Conservation (phyloP, 2,797 vertebrate genomes). For the Thripadectes ignobilis region DNA sequence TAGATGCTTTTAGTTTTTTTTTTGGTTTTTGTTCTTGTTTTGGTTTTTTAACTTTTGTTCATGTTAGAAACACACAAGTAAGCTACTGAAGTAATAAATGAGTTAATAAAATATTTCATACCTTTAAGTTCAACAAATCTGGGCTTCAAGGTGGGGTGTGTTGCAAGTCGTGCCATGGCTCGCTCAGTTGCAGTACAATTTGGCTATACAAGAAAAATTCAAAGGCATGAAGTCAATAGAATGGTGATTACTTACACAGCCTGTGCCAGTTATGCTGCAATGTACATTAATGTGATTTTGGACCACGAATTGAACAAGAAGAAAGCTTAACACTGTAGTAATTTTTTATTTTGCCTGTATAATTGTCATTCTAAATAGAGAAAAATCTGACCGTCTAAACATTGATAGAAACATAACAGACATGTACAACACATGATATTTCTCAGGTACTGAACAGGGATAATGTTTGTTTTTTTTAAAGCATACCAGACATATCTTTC, state of each 20-base stretch:
- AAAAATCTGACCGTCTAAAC: background rate
- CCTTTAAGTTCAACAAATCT: conserved; percentile 86
- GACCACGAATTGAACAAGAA: background rate
- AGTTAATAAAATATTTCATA: conserved; percentile 29
- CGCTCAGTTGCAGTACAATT: conserved; percentile 81
- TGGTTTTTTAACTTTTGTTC: background rate
- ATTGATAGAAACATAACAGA: rapidly evolving
- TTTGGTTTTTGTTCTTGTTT: background rate
- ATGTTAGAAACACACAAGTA: background rate
- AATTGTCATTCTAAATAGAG: background rate
- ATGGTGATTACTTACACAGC: background rate
- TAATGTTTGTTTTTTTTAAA: background rate
- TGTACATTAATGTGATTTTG: background rate
- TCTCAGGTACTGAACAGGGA: background rate
- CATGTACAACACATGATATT: background rate
- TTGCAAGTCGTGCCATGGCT: conserved; percentile 86
- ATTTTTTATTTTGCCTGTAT: background rate
- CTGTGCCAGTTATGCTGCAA: background rate
- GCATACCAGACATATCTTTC: background rate
- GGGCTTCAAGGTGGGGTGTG: conserved; percentile 85
- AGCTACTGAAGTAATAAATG: background rate
- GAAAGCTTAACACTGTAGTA: background rate
- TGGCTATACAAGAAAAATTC: conserved; percentile 69
- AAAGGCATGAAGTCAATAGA: background rate
- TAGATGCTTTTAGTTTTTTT: background rate